phyloP scores from a whole-genome alignment of 2,888 invertebrate genomes.

The Drosophila crucigera region DNA sequence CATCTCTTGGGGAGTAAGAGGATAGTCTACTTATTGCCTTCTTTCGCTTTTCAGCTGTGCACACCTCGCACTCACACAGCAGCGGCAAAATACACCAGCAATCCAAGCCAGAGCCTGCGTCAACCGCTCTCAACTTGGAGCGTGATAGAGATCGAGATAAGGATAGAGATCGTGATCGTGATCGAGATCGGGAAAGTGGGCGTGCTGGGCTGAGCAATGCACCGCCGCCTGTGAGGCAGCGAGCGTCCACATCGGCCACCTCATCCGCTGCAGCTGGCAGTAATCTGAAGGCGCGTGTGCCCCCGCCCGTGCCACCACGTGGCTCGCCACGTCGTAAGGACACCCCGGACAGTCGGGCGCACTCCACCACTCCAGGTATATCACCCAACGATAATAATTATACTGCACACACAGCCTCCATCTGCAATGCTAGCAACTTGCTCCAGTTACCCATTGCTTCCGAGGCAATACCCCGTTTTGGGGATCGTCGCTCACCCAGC shows the following conservation, averaged over 20 bases:
- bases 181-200: constrained; percentile 48
- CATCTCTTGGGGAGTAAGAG: not conserved
- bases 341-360: constrained; percentile 58
- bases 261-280: constrained; percentile 21
- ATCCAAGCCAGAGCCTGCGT: constrained; percentile 56
- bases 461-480: constrained; percentile 80
- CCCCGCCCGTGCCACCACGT: constrained; percentile 95
- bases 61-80: constrained; percentile 74
- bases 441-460: constrained; percentile 64
- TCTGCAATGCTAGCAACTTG: constrained; percentile 27
- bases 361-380: constrained; percentile 80
- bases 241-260: constrained; percentile 86
- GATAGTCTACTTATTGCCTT: not conserved
- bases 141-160: constrained; percentile 30
- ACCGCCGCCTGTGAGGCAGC: constrained; percentile 76
- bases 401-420: constrained; percentile 13
- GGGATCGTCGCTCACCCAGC: constrained; percentile 84
- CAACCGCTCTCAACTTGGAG: constrained; percentile 79
- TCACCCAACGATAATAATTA: constrained; percentile 41
- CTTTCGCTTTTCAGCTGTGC: constrained; percentile 42
- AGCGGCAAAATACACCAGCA: constrained; percentile 70
- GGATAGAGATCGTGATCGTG: constrained; percentile 20
- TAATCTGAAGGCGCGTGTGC: constrained; percentile 90
- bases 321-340: constrained; percentile 89
- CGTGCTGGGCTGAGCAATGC: constrained; percentile 46